Conservation (phyloP, 2,888 invertebrate genomes). For the Chorisops tibialis region DNA sequence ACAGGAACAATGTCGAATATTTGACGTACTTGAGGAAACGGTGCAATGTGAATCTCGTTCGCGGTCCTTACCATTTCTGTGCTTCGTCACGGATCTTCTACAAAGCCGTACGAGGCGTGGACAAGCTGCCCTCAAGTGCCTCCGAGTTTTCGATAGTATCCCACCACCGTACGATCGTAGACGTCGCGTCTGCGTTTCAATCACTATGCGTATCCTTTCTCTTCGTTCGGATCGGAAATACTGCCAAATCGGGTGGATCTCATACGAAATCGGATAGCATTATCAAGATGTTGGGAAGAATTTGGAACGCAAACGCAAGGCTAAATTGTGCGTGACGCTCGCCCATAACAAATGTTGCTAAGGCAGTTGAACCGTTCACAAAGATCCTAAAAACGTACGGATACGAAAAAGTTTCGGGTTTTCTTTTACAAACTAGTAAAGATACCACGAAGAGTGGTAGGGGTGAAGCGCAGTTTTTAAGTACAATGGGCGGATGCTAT, state of each 20-base stretch:
- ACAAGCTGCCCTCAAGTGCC: slow-evolving; percentile 81
- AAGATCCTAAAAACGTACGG: slow-evolving; percentile 87
- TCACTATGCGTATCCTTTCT: slow-evolving; percentile 90
- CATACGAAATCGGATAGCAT: slow-evolving; percentile 99
- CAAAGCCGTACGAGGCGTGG: slow-evolving; percentile 98
- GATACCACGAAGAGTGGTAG: too few relatives aligned
- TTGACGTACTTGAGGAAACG: slow-evolving; percentile 95
- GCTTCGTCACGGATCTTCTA: slow-evolving; percentile 96
- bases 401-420: slow-evolving; percentile 55
- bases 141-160: slow-evolving; percentile 95
- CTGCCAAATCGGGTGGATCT: slow-evolving; percentile 92
- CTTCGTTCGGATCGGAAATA: slow-evolving; percentile 96
- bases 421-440: slow-evolving; percentile 27
- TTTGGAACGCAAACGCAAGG: slow-evolving; percentile 90
- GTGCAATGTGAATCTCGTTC: slow-evolving; percentile 97
- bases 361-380: slow-evolving; percentile 78
- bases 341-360: slow-evolving; percentile 64
- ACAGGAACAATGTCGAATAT: slow-evolving; percentile 94
- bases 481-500: too few relatives aligned
- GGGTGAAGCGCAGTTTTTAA: too few relatives aligned
- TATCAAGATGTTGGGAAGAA: slow-evolving; percentile 95
- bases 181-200: slow-evolving; percentile 92
- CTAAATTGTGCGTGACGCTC: slow-evolving; percentile 60
- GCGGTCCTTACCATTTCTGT: slow-evolving; percentile 98
- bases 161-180: slow-evolving; percentile 96